Percentiles rank a stretch among this genome's conserved stretches.
phyloP scores from a whole-genome alignment of 2,113 vertebrate species.

The Dermatemys mawii region DNA sequence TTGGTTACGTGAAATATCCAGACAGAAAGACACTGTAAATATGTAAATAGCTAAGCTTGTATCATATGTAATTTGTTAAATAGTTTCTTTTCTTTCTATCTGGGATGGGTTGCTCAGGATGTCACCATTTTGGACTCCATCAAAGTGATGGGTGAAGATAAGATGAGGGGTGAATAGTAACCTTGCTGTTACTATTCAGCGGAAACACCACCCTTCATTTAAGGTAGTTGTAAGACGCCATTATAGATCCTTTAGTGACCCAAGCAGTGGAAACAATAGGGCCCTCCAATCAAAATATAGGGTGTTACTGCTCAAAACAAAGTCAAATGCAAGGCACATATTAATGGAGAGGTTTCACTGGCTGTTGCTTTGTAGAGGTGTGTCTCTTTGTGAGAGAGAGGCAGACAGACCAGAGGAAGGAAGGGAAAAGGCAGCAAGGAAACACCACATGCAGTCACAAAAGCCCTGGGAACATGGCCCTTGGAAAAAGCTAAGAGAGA shows the following conservation, averaged over 20 bases:
- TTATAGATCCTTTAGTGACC: not conserved
- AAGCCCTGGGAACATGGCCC: not conserved
- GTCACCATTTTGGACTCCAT: not conserved
- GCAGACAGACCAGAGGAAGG: not conserved
- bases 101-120: not conserved
- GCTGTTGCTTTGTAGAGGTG: not conserved
- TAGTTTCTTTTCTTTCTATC: not conserved
- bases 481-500: not conserved
- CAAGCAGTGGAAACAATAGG: not conserved
- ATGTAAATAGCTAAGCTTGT: not conserved
- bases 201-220: not conserved
- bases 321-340: not conserved
- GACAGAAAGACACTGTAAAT: not conserved
- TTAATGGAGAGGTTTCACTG: not conserved
- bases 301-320: too few species aligned
- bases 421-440: not conserved
- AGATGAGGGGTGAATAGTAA: not conserved
- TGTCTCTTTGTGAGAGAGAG: not conserved
- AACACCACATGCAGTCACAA: not conserved
- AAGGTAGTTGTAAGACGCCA: not conserved
- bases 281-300: not conserved
- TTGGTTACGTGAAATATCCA: not conserved
- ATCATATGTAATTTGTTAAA: not conserved
- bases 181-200: not conserved
- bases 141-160: not conserved